phyloP scores from a whole-genome alignment of 2,888 invertebrate species.

The Idaea biselata region DNA sequence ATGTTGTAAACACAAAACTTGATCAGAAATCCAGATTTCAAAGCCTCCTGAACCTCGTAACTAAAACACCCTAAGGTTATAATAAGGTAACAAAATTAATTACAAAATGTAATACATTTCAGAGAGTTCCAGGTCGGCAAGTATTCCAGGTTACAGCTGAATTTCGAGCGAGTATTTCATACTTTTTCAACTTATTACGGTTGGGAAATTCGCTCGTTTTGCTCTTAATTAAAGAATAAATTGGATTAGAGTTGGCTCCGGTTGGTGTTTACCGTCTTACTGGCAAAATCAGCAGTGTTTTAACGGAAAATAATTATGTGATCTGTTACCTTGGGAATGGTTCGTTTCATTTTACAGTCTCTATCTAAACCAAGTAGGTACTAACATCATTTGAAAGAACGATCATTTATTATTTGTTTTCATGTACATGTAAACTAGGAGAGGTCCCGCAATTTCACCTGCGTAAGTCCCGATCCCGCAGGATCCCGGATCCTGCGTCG shows the following conservation, averaged over 20 bases:
- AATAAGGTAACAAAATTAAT: neutral
- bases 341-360: neutral
- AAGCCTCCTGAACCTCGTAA: neutral
- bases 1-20: neutral
- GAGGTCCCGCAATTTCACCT: no score
- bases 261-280: neutral
- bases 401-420: no score
- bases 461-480: no score
- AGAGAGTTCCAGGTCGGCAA: neutral
- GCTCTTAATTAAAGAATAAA: neutral
- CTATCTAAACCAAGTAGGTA: no score
- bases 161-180: neutral
- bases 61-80: neutral
- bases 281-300: neutral
- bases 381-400: no score
- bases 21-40: neutral
- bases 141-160: neutral
- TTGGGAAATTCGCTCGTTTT: neutral
- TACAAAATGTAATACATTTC: neutral
- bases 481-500: no score
- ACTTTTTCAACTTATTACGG: neutral
- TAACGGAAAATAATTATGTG: constrained; percentile 1
- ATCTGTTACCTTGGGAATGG: neutral
- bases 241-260: neutral
- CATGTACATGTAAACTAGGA: no score